phyloP scores from a whole-genome alignment of 2,797 vertebrate genomes.

The Danio aesculapii region DNA sequence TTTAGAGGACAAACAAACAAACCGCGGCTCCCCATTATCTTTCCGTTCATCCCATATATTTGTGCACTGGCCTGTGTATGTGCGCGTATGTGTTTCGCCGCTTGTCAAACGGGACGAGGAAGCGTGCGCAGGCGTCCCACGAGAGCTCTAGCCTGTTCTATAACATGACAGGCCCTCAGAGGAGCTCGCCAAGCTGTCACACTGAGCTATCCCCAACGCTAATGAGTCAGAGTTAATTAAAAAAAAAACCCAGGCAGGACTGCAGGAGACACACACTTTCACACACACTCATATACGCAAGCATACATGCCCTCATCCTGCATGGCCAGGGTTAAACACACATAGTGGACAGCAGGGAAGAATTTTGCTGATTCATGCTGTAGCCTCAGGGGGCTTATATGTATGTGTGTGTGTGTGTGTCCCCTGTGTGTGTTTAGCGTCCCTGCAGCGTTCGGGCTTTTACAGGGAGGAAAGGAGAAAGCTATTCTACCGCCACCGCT shows the following conservation, averaged over 20 bases:
- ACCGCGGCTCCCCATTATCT: conserved; percentile 36
- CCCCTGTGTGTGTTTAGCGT: conserved; percentile 56
- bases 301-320: conserved; percentile 47
- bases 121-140: conserved; percentile 62
- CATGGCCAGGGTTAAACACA: conserved; percentile 53
- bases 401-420: conserved; percentile 24
- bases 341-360: conserved; percentile 43
- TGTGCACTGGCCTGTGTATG: conserved; percentile 28
- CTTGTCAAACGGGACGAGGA: conserved; percentile 52
- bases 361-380: conserved; percentile 59
- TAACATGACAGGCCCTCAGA: conserved; percentile 72
- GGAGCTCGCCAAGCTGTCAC: conserved; percentile 78
- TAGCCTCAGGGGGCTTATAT: conserved; percentile 33
- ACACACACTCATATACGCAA: conserved; percentile 46
- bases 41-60: conserved; percentile 36
- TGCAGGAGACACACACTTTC: conserved; percentile 61
- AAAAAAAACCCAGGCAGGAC: conserved; percentile 63
- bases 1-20: conserved; percentile 56
- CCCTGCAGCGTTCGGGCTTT: conserved; percentile 57
- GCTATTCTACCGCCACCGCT: background rate
- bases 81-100: background rate
- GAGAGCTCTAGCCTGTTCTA: conserved; percentile 67
- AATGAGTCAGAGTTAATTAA: conserved; percentile 84
- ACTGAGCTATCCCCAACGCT: conserved; percentile 75
- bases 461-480: conserved; percentile 10